A percentile compares a stretch with the other conserved stretches of the same genome.
Evolutionary conservation across 2,797 vertebrate genomes (phyloP).

Genomic region (Schizopygopsis malacanthus): DNA sequence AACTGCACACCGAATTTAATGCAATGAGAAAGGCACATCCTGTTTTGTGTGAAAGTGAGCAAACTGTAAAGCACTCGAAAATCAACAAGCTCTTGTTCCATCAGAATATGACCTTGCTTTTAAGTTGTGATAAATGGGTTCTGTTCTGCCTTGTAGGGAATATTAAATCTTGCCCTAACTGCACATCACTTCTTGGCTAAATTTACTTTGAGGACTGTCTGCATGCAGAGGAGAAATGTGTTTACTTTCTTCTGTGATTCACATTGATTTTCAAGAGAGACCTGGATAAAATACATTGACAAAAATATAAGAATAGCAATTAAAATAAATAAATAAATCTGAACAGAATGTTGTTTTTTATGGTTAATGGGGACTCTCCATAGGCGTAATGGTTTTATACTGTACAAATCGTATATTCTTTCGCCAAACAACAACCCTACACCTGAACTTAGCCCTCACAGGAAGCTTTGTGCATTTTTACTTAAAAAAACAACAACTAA

Average conservation of each 20-base stretch:
- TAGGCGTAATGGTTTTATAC: no score
- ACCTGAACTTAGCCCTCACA: no score
- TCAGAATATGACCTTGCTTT: conserved; percentile 31
- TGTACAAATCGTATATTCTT: no score
- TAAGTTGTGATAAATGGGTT: background rate
- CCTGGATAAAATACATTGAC: background rate
- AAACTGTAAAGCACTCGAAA: background rate
- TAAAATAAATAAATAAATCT: no score
- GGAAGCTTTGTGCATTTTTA: no score
- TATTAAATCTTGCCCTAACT: conserved; percentile 29
- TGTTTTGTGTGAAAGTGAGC: conserved; percentile 39
- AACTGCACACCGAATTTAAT: conserved; percentile 46
- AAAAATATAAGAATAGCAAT: no score
- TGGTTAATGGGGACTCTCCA: no score
- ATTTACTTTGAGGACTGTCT: background rate
- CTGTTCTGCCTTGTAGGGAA: conserved; percentile 7
- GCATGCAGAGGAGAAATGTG: background rate
- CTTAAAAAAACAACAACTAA: no score
- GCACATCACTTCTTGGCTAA: conserved; percentile 33
- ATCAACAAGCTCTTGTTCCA: conserved; percentile 39
- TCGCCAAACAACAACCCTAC: no score
- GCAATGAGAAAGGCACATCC: conserved; percentile 31
- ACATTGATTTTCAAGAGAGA: conserved; percentile 6
- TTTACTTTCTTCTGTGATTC: conserved; percentile 16
- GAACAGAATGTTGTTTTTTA: no score